Evolutionary conservation across 1,140 invertebrate genomes (phyloP).

Genomic region (Galendromus occidentalis): DNA sequence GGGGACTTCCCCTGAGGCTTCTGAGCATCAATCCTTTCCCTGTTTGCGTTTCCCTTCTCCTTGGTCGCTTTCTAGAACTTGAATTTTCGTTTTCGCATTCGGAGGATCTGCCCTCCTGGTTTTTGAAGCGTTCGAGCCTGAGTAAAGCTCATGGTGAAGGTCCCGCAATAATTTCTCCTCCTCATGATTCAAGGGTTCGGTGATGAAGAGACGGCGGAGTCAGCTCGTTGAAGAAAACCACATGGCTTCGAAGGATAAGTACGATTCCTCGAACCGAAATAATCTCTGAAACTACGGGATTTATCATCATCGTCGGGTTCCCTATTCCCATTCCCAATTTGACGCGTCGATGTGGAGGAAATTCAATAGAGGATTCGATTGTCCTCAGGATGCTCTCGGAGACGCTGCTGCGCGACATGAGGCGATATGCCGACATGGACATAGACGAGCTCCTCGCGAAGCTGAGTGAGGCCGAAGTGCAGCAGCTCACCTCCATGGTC

Average conservation of each 20-base stretch:
- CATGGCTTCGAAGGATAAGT: not conserved
- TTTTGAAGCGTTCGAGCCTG: not conserved
- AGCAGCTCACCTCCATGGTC: conserved; percentile 79
- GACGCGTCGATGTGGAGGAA: not conserved
- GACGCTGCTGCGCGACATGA: not conserved
- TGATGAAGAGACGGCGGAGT: conserved; percentile 8
- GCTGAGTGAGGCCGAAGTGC: conserved; percentile 82
- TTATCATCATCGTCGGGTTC: not conserved
- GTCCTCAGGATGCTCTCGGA: not conserved
- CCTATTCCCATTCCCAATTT: not conserved
- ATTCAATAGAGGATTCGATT: not conserved
- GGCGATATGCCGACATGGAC: conserved; percentile 75
- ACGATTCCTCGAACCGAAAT: no score
- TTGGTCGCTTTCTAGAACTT: no score
- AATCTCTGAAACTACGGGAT: not conserved
- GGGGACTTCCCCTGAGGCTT: no score
- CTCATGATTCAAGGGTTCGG: not conserved
- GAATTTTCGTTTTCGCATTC: no score
- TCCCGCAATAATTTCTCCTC: not conserved
- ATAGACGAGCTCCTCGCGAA: conserved; percentile 83
- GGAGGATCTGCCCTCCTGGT: no score
- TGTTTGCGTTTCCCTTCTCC: no score
- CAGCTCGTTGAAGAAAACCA: not conserved
- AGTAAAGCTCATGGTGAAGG: not conserved
- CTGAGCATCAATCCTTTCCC: no score